Evolutionary conservation across 53 echinoderm and acorn worm genomes (phyloP), one percentile per base, ranked within the genome.

Genomic region (Paelopatides confundens): DNA sequence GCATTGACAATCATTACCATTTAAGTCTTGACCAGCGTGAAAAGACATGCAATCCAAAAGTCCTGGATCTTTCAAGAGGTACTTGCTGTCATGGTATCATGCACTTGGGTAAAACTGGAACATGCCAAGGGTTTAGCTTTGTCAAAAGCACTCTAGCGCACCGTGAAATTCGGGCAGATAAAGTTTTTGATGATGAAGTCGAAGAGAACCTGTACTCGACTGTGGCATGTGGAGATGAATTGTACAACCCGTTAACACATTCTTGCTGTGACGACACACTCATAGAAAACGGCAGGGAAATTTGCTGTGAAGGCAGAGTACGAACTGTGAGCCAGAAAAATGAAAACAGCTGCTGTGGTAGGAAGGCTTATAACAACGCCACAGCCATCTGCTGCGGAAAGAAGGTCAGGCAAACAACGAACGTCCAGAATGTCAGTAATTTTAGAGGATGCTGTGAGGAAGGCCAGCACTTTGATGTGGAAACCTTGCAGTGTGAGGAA

Each of bases 331-430:
- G 52, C 17, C 13, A 33, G 27, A 26, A 28, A 47, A 33, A 48
- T 9, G 79, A 79, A 53, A 79, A 86, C 35, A 67, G 58, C 27
- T 90, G 91, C 63, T 90, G 91, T 5, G 91, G 67, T 3, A 24
- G n/a, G 12, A 23, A 39, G 23, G 30, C 64, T 40, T 90, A 81
- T 38, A 63, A 92, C 54, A 85, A 92, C 4, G 28, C 66, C 18
- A n/a, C 69, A 0, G 87, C 77, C 30, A 85, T 90, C 52, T 94
- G 94, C 50, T 94, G 94, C 79, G 43, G 5, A 17, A 53, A n/a
- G 11, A 31, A 54, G 0, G 29, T 71, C 1, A 38, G 47, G 48
- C 27, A 18, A 12, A 30, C 18, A 13, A 29, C 26, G 13, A 14
- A 51, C 51, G 52, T 79, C n/a, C 51, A 21, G 21, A 32, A 48